Evolutionary conservation across 2,113 vertebrate genomes (phyloP), one percentile per base, ranked within the genome.

Genomic region (Saguinus midas): DNA sequence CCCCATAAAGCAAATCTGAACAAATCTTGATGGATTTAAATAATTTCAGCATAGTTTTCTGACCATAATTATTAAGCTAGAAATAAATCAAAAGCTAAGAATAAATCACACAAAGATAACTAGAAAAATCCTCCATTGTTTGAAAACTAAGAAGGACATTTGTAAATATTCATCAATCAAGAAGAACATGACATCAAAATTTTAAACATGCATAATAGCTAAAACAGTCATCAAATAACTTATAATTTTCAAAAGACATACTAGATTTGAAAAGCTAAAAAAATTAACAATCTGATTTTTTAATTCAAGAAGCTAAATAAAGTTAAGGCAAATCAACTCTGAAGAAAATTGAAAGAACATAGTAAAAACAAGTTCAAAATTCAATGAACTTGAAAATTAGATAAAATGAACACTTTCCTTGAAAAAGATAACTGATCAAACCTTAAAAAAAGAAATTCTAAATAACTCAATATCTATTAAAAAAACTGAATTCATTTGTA

Each of bases 371-470:
- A 23, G 35, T 84, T 64, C 70, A 83, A 90, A 94, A 37, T 58
- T 88, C 43, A 88, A 48, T 27, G n/a, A 85, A 94, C 35, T 80
- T 80, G 68, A 93, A 66, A 68, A 66, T 83, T 43, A 79, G 10
- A 87, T 79, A 29, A 94, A 82, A 87, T 21, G 37, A 90, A 83
- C 17, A 83, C 50, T 88, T 87, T 93, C 21, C 27, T 91, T 66
- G 21, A 73, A 61, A 95, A 72, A 11, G 13, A 79, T 17, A 75
- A 92, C 35, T 37, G 29, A 76, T 68, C 35, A 92, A 87, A 93
- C 45, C 10, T 58, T 3, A 3, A 48, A 50, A 66, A 25, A 90
- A 43, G 11, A 35, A 64, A 50, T 35, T 66, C 8, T 73, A 52
- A 91, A 64, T 73, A 72, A 12, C 37, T 87, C 40, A 6, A 4